A percentile compares a stretch with the other conserved stretches of the same genome.
Conservation (phyloP, 2,113 vertebrate genomes). For the Pterocles burchelli region DNA sequence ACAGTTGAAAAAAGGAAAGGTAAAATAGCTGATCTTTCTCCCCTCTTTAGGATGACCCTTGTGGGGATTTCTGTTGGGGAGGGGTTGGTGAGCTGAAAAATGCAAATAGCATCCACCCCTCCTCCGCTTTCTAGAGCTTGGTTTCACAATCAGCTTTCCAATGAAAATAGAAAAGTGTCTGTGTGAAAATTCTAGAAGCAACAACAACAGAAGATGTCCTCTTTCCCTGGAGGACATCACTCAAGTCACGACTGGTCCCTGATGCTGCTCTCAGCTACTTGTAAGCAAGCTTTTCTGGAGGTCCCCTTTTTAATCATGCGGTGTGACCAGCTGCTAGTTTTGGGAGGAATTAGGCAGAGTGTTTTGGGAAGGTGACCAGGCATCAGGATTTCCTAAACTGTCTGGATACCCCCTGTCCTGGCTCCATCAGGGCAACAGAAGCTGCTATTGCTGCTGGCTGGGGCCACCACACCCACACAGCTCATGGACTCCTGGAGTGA, state of each 20-base stretch:
- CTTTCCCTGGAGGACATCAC: background rate
- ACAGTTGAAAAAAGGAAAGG: background rate
- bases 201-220: background rate
- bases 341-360: background rate
- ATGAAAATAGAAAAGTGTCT: background rate
- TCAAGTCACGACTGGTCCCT: background rate
- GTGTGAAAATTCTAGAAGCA: background rate
- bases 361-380: background rate
- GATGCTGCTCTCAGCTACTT: background rate
- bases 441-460: rapidly evolving
- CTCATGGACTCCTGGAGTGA: rapidly evolving
- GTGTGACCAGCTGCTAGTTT: background rate
- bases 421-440: background rate
- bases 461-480: background rate
- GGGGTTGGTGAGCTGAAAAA: background rate
- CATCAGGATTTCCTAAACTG: background rate
- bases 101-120: background rate
- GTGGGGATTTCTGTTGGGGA: background rate
- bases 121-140: background rate
- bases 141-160: background rate
- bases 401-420: background rate
- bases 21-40: background rate
- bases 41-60: background rate
- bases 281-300: background rate
- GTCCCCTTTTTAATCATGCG: background rate